Evolutionary conservation across 2,888 invertebrate species (phyloP).

Genomic region (Drosophila melanosoma): DNA sequence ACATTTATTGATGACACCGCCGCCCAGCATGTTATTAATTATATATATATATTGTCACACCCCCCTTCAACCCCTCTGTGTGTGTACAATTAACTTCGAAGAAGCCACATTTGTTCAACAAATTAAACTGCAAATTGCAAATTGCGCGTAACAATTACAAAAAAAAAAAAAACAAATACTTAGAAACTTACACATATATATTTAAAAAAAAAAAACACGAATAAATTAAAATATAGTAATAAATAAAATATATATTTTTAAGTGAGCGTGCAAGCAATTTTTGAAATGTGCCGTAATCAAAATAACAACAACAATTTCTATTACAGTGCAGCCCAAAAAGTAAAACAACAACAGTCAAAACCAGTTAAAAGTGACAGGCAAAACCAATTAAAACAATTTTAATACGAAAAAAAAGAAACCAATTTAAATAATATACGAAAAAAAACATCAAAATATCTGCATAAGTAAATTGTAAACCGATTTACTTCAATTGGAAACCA

Average conservation of each 20-base stretch:
- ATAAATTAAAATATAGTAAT: conserved; percentile 6
- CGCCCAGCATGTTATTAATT: conserved; percentile 34
- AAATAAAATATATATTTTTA: conserved; percentile 1
- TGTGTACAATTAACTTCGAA: conserved; percentile 1
- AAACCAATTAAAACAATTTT: conserved; percentile 53
- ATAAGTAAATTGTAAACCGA: conserved; percentile 50
- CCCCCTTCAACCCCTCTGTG: neutral
- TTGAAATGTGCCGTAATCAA: conserved; percentile 36
- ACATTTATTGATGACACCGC: conserved; percentile 42
- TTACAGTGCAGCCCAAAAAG: conserved; percentile 73
- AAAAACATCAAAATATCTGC: conserved; percentile 10
- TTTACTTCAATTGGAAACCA: conserved; percentile 33
- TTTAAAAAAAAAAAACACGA: neutral
- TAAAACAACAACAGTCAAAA: conserved; percentile 59
- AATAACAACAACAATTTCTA: conserved; percentile 65
- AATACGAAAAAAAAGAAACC: conserved; percentile 7
- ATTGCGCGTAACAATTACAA: conserved; percentile 4
- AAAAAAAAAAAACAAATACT: neutral
- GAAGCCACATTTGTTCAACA: neutral
- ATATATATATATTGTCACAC: neutral
- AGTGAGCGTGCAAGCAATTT: conserved; percentile 63
- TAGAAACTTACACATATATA: neutral
- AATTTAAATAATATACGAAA: neutral
- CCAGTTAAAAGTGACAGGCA: conserved; percentile 71
- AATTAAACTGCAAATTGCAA: conserved; percentile 6